Conservation (phyloP, 1,140 invertebrate species). For the Trissolcus basalis region DNA sequence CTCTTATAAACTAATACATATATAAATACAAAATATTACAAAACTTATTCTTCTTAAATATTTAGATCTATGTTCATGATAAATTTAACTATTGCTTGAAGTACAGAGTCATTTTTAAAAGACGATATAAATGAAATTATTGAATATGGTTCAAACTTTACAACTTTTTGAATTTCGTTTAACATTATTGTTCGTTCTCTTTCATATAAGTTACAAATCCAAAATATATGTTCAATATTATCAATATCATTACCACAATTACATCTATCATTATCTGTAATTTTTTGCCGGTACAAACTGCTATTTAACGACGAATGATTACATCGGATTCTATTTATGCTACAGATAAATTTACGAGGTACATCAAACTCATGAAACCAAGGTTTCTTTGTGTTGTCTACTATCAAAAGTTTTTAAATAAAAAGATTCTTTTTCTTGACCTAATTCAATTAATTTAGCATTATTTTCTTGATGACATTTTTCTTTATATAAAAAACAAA, state of each 20-base stretch:
- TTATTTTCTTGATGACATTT: constrained; percentile 13
- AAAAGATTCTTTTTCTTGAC: constrained; percentile 6
- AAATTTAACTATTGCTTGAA: neutral
- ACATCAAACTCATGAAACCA: constrained; percentile 14
- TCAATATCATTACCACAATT: constrained; percentile 5
- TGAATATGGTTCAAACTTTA: constrained; percentile 2
- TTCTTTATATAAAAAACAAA: constrained; percentile 12
- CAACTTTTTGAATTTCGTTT: neutral
- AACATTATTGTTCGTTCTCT: constrained; percentile 13
- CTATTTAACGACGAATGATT: constrained; percentile 31
- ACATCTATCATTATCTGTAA: constrained; percentile 13
- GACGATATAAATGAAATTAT: neutral
- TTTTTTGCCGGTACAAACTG: constrained; percentile 18
- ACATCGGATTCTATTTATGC: constrained; percentile 29
- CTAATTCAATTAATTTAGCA: neutral
- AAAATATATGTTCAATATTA: constrained; percentile 28
- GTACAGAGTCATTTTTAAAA: neutral
- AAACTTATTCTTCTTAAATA: neutral
- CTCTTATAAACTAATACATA: no score
- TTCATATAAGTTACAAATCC: constrained; percentile 11
- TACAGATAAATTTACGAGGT: constrained; percentile 7
- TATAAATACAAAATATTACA: constrained; percentile 1
- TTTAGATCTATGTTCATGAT: neutral
- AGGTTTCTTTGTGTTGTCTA: constrained; percentile 5
- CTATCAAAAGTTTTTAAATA: constrained; percentile 26